Evolutionary conservation across 2,888 invertebrate species (phyloP).

Genomic region (Temnothorax unifasciatus): DNA sequence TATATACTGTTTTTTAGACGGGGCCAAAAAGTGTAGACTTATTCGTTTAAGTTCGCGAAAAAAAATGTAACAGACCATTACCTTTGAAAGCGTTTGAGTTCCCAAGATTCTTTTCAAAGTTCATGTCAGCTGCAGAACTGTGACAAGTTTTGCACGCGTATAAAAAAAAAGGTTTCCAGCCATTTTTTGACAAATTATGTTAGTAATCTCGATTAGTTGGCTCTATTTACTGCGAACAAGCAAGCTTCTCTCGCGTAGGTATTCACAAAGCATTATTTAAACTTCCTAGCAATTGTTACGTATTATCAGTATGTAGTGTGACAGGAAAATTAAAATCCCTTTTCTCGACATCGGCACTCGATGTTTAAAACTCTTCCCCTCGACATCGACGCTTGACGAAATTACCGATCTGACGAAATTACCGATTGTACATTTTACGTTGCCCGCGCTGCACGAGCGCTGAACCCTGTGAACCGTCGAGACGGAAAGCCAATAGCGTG

Average conservation of each 20-base stretch:
- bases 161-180: neutral
- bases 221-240: neutral
- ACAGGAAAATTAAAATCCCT: no score
- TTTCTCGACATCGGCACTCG: no score
- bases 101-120: neutral
- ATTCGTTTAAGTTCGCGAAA: neutral
- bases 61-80: conserved; percentile 25
- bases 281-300: neutral
- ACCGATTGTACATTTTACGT: no score
- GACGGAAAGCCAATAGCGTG: no score
- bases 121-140: neutral
- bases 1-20: neutral
- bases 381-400: no score
- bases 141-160: neutral
- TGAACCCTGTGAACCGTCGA: no score
- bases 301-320: neutral
- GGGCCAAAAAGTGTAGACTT: neutral
- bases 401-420: no score
- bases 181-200: neutral
- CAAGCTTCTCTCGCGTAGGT: neutral
- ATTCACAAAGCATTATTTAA: neutral
- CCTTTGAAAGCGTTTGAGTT: neutral
- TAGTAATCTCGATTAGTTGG: neutral
- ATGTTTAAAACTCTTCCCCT: no score
- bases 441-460: no score